These are phyloP conservation scores for Scolanthus callimorphus DNA, from an alignment of 92 coral and sea anemone genomes.

Conservation along the genomic window DNA sequence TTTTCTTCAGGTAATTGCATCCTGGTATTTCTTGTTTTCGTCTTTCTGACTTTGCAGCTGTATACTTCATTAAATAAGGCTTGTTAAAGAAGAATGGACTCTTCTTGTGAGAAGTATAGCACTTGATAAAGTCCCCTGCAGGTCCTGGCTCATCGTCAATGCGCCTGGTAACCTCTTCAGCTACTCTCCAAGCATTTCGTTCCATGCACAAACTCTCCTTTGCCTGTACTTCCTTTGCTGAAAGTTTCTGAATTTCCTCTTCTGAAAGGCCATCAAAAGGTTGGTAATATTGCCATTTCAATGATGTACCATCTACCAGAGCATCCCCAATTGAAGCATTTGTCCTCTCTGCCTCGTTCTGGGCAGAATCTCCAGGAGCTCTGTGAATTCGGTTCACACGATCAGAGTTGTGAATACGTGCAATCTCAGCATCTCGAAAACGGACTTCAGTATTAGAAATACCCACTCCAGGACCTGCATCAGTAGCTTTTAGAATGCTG, in stretches of 20 bases:
- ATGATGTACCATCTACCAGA: constrained; percentile 46
- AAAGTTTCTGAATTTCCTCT: constrained; percentile 32
- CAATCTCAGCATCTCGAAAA: constrained; percentile 37
- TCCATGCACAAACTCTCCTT: constrained; percentile 47
- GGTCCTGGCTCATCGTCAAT: constrained; percentile 52
- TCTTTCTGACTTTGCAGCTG: constrained; percentile 48
- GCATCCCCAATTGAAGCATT: constrained; percentile 49
- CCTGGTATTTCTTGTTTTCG: constrained; percentile 38
- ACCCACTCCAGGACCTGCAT: constrained; percentile 40
- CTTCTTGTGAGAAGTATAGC: constrained; percentile 25
- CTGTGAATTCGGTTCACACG: constrained; percentile 29
- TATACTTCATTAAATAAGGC: constrained; percentile 39
- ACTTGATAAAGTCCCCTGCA: constrained; percentile 27
- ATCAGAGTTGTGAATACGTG: constrained; percentile 10
- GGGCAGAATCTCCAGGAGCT: constrained; percentile 38
- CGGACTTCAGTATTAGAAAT: constrained; percentile 33
- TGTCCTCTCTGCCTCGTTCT: constrained; percentile 30
- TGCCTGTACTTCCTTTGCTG: constrained; percentile 36
- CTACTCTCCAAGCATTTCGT: constrained; percentile 48
- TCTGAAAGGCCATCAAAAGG: constrained; percentile 35
- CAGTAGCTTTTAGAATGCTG: constrained; percentile 1
- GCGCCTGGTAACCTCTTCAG: constrained; percentile 25
- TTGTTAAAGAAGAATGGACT: constrained; percentile 22
- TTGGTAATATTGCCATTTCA: constrained; percentile 36
- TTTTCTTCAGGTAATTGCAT: constrained; percentile 24